Conservation (phyloP, 1,140 invertebrate species). For the Leptoteleia sp. region DNA sequence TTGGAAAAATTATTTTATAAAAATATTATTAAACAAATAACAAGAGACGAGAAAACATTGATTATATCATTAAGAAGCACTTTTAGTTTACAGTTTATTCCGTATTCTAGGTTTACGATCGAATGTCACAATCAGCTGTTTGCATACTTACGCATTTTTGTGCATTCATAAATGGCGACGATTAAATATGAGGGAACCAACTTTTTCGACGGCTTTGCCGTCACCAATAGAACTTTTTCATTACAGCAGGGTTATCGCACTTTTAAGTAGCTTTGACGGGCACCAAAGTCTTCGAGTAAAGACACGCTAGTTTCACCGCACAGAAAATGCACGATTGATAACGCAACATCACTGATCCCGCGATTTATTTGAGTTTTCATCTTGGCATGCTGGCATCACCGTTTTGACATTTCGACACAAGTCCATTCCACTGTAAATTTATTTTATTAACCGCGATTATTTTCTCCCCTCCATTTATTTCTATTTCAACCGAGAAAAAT, state of each 20-base stretch:
- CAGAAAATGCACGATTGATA: slow-evolving; percentile 1
- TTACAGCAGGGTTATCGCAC: not conserved
- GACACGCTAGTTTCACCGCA: not conserved
- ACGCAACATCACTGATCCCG: slow-evolving; percentile 2
- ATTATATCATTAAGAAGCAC: too few species aligned
- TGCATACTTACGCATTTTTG: slow-evolving; percentile 13
- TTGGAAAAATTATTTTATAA: too few species aligned
- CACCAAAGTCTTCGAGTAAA: not conserved
- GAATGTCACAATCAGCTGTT: not conserved
- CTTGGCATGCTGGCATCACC: not conserved
- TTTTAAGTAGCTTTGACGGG: not conserved
- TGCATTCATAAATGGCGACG: not conserved
- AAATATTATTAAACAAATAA: too few species aligned
- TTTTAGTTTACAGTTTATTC: too few species aligned
- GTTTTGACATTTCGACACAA: not conserved
- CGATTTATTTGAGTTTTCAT: not conserved
- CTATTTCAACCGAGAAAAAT: too few species aligned
- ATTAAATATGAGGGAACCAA: not conserved
- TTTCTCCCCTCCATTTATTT: too few species aligned
- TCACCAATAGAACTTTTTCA: not conserved
- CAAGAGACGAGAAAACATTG: too few species aligned
- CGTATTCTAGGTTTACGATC: too few species aligned
- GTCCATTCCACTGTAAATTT: not conserved
- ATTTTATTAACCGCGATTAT: not conserved
- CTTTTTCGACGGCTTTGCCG: slow-evolving; percentile 1